Conservation (phyloP, 2,888 invertebrate genomes). For the Drosophila algonquin region DNA sequence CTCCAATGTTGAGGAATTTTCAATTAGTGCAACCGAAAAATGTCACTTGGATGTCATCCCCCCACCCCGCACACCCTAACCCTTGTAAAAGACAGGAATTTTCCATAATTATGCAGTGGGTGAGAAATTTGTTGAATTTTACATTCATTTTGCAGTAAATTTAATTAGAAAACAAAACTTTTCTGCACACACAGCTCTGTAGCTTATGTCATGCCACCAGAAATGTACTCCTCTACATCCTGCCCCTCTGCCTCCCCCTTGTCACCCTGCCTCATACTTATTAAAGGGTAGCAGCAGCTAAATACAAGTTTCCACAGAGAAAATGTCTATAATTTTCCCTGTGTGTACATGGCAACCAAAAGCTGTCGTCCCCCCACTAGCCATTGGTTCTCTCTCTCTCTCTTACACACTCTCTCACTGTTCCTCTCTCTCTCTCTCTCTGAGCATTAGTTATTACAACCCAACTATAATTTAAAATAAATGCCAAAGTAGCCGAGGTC, state of each 20-base stretch:
- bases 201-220: slow-evolving; percentile 25
- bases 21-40: slow-evolving; percentile 66
- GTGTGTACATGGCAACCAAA: slow-evolving; percentile 55
- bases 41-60: slow-evolving; percentile 39
- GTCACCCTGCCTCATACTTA: not conserved
- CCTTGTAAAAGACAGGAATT: slow-evolving; percentile 49
- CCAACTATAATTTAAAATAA: slow-evolving; percentile 76
- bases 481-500: slow-evolving; percentile 75
- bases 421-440: not conserved
- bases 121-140: slow-evolving; percentile 57
- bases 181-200: not conserved
- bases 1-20: slow-evolving; percentile 63
- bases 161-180: slow-evolving; percentile 57
- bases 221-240: slow-evolving; percentile 5
- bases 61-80: not conserved
- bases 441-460: slow-evolving; percentile 77
- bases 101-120: slow-evolving; percentile 68
- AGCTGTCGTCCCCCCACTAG: slow-evolving; percentile 4
- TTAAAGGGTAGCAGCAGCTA: slow-evolving; percentile 58
- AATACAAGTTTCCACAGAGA: slow-evolving; percentile 37
- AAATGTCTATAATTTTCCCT: slow-evolving; percentile 60
- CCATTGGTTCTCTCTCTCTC: slow-evolving; percentile 14
- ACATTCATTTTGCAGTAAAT: slow-evolving; percentile 56
- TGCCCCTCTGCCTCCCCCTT: not conserved
- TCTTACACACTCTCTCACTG: not conserved